Base-by-base conservation (phyloP, 1,140 invertebrate genomes). In the Agrypnia vestita region DNA sequence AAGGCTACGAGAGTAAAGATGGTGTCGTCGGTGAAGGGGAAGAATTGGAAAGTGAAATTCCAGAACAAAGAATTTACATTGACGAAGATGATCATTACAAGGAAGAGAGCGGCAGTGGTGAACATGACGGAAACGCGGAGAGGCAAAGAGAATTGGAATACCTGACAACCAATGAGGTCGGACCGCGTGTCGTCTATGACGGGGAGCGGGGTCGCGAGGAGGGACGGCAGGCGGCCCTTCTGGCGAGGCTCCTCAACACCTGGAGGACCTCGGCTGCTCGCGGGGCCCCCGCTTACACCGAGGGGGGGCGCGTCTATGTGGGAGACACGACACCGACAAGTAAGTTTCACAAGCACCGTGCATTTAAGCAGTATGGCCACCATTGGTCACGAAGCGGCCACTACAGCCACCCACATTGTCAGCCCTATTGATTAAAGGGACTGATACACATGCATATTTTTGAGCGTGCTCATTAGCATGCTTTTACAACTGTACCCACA, bases 251-350 rank as follows among this genome's bases (percentile, higher is more conserved):
- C 21, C 73, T 80, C 15, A 83, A 83, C 47, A 78, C 71, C 21
- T 83, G 82, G 82, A 79, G 53, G 19, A 10, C 76, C n/a, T 51
- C 51, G 13, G 17, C 25, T 80, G 67, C 59, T 13, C 47, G 76
- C 72, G 80, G 69, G 44, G 11, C 76, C 13, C 87, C 88, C 10
- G 86, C 92, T 0, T 94, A 91, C 82, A 92, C 91, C 0, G 93
- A 94, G 86, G 93, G 92, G 13, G 93, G 93, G 13, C 81, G 93
- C 0, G 88, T 94, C 0, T 88, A 90, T 74, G 84, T 90, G 55
- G 89, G 89, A 0, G 85, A 86, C 44, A 51, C 82, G 81, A 55
- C 82, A 75, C 67, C 83, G 79, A 59, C 84, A n/a, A 85, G 85
- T 83, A 84, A 85, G 73, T n/a, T n/a, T n/a, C n/a, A n/a, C n/a